These are phyloP conservation scores for Glareola pratincola DNA, from an alignment of 2,113 vertebrate genomes.

Conservation along the genomic window DNA sequence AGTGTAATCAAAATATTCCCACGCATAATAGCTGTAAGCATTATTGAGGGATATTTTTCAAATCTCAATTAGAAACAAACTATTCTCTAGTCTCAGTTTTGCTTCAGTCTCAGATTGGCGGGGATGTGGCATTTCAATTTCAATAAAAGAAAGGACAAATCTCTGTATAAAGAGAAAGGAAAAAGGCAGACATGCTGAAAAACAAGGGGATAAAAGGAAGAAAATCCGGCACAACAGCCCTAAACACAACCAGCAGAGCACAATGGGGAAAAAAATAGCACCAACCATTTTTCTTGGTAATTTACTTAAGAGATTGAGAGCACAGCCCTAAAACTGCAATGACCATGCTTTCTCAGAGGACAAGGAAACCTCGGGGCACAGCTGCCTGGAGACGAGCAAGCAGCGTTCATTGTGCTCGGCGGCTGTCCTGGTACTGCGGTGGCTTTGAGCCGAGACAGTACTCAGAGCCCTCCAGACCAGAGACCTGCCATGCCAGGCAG, in stretches of 20 bases:
- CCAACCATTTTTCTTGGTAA: conserved; percentile 17
- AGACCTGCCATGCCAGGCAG: background rate
- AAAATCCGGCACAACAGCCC: background rate
- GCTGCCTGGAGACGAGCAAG: background rate
- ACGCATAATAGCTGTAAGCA: background rate
- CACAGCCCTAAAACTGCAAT: background rate
- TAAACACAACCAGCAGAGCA: background rate
- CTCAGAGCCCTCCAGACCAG: background rate
- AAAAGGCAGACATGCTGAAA: conserved; percentile 25
- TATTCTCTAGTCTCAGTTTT: conserved; percentile 8
- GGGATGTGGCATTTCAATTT: conserved; percentile 20
- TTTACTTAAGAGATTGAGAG: conserved; percentile 51
- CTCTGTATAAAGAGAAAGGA: background rate
- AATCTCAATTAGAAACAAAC: conserved; percentile 32
- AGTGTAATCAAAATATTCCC: conserved; percentile 49
- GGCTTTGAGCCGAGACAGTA: background rate
- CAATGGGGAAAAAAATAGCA: background rate
- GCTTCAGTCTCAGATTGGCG: background rate
- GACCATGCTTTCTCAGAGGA: background rate
- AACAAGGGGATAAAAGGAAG: conserved; percentile 24
- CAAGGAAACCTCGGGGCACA: background rate
- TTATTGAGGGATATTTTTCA: conserved; percentile 14
- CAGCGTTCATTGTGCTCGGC: rapidly evolving
- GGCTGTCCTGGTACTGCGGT: background rate
- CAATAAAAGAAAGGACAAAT: conserved; percentile 6